Conservation (phyloP, 2,888 invertebrate species). For the Himalopsyche anomala region DNA sequence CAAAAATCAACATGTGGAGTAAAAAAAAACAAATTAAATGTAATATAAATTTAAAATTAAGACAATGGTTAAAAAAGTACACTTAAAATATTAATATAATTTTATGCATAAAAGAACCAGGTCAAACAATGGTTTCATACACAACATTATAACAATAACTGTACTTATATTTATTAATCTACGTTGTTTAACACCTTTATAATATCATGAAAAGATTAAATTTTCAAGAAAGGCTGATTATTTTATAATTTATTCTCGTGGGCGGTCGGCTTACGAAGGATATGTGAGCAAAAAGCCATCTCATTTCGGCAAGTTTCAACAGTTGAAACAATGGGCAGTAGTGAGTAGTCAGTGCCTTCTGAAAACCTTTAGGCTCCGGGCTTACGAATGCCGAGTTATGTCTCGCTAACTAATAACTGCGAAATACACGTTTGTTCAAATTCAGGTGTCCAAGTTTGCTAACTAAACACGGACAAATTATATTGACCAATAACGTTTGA, state of each 20-base stretch:
- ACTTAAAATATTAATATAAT: no score
- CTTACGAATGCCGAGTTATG: constrained; percentile 43
- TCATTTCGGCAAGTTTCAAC: constrained; percentile 44
- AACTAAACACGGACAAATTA: background rate
- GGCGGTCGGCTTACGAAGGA: constrained; percentile 9
- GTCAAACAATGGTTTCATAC: no score
- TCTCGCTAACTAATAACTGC: constrained; percentile 17
- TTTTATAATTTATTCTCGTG: constrained; percentile 32
- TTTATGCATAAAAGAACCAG: no score
- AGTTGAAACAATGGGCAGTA: constrained; percentile 52
- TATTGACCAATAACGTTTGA: no score
- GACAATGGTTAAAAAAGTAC: no score
- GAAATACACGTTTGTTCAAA: constrained; percentile 27
- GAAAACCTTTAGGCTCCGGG: constrained; percentile 23
- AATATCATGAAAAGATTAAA: constrained; percentile 43
- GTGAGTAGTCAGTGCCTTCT: constrained; percentile 6
- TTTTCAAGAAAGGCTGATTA: background rate
- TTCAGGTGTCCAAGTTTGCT: background rate
- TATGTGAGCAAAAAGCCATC: constrained; percentile 48
- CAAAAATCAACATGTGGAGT: no score
- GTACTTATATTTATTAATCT: no score
- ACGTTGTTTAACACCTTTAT: background rate
- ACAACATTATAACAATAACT: no score
- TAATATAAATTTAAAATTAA: no score
- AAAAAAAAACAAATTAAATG: no score